Conservation (phyloP, 2,113 vertebrate species). For the Nannospalax galili region DNA sequence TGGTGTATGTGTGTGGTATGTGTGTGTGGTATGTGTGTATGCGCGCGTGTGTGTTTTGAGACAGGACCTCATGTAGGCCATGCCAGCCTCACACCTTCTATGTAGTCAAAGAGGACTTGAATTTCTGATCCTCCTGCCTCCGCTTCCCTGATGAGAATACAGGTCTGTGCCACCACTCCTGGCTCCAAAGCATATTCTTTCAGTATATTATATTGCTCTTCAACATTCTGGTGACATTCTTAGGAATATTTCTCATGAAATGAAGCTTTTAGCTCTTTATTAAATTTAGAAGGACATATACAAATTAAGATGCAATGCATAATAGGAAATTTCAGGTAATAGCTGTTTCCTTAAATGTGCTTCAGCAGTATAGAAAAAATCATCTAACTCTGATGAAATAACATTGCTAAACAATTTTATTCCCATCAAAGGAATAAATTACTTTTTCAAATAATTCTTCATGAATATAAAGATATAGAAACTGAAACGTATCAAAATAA, state of each 20-base stretch:
- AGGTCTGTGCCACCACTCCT: not conserved
- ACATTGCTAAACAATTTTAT: not conserved
- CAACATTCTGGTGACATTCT: not conserved
- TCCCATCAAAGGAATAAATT: not conserved
- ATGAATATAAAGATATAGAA: not conserved
- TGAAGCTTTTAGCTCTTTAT: not conserved
- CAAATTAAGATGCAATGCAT: not conserved
- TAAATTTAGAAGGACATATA: not conserved
- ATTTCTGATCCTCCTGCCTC: not conserved
- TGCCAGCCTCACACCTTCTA: not conserved
- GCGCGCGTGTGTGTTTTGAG: not conserved
- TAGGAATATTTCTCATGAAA: not conserved
- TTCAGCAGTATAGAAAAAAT: not conserved
- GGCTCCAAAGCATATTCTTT: not conserved
- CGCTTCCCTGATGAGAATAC: too few species aligned
- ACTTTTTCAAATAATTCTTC: constrained; percentile 29
- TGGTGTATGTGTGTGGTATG: not conserved
- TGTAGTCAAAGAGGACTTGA: not conserved
- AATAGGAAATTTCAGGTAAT: not conserved
- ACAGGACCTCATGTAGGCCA: too few species aligned
- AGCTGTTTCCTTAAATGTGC: not conserved
- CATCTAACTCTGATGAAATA: not conserved
- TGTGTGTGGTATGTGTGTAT: not conserved
- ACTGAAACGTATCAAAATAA: not conserved
- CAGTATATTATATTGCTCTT: not conserved